phyloP scores from a whole-genome alignment of 2,113 vertebrate species.

The Lophius piscatorius region DNA sequence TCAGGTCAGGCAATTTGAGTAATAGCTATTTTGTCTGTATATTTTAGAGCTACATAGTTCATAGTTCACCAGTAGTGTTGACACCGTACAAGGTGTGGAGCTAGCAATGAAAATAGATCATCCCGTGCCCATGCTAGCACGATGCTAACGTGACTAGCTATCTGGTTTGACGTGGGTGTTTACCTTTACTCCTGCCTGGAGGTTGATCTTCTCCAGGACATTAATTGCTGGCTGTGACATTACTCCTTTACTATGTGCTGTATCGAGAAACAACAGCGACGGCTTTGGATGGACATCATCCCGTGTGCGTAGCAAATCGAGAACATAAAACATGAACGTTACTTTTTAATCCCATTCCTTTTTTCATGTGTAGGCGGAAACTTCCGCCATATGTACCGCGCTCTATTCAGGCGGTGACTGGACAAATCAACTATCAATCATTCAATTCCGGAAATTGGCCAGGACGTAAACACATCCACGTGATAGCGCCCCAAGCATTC shows the following conservation, averaged over 20 bases:
- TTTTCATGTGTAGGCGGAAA: conserved; percentile 35
- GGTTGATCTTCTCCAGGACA: conserved; percentile 26
- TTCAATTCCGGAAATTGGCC: conserved; percentile 48
- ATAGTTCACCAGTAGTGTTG: background rate
- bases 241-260: background rate
- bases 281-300: conserved; percentile 15
- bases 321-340: conserved; percentile 29
- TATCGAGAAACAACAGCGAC: background rate
- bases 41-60: background rate
- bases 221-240: conserved; percentile 45
- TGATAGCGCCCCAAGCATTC: conserved; percentile 45
- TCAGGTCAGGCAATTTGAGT: background rate
- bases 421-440: conserved; percentile 31
- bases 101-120: conserved; percentile 29
- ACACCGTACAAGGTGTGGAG: conserved; percentile 1
- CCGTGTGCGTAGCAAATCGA: conserved; percentile 12
- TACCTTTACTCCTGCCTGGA: conserved; percentile 64
- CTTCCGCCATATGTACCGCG: conserved; percentile 49
- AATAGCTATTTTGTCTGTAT: background rate
- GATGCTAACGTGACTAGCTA: conserved; percentile 42
- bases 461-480: conserved; percentile 75
- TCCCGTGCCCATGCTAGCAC: conserved; percentile 39
- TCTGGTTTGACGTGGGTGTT: conserved; percentile 39
- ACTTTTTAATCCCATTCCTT: conserved; percentile 52
- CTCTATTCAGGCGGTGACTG: conserved; percentile 32